These are phyloP conservation scores for Lepidurus packardi DNA, from an alignment of 1,140 invertebrate species.

Conservation along the genomic window DNA sequence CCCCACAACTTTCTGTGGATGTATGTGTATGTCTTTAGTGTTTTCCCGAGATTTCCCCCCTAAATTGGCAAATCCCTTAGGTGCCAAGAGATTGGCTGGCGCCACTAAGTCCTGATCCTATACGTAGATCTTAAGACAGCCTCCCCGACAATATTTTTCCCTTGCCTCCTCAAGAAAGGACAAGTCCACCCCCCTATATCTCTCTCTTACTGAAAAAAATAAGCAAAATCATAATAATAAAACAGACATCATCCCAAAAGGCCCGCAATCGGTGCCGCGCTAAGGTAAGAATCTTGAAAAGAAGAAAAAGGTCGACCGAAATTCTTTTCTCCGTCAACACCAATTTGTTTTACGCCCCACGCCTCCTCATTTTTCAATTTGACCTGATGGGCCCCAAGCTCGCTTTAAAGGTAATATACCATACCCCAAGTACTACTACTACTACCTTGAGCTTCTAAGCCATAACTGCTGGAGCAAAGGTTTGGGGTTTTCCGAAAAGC, in stretches of 20 bases:
- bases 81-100: conserved; percentile 9
- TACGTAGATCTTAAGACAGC: background rate
- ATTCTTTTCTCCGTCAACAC: conserved; percentile 9
- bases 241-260: background rate
- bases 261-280: background rate
- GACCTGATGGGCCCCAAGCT: background rate
- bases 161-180: background rate
- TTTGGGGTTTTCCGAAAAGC: too few relatives aligned
- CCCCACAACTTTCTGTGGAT: background rate
- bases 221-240: background rate
- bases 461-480: background rate
- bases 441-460: background rate
- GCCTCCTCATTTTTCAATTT: conserved; percentile 18
- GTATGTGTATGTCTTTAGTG: background rate
- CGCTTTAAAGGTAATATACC: background rate
- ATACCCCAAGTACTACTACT: too few relatives aligned
- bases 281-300: background rate
- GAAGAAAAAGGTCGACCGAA: background rate
- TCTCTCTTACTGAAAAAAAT: background rate
- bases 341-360: conserved; percentile 14
- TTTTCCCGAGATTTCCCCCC: background rate
- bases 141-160: background rate
- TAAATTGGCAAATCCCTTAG: conserved; percentile 14
- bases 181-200: background rate
- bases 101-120: background rate